phyloP scores from a whole-genome alignment of 2,888 invertebrate species.

The Nymphalis urticae region DNA sequence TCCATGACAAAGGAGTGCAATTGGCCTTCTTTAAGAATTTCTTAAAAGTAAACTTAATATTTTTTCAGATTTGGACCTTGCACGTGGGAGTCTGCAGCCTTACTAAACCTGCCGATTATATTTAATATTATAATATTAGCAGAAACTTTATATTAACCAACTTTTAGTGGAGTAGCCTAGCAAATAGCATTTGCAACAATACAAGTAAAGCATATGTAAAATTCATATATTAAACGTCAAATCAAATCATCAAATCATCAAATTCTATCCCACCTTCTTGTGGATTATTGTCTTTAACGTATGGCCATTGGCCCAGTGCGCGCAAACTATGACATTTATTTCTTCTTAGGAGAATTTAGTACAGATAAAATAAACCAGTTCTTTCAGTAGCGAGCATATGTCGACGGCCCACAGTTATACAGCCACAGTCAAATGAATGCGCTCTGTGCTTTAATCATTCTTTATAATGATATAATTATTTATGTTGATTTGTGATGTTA shows the following conservation, averaged over 20 bases:
- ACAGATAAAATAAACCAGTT: constrained; percentile 32
- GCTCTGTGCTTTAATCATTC: constrained; percentile 32
- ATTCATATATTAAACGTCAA: not conserved
- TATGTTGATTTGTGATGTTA: constrained; percentile 34
- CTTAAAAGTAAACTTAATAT: too few relatives aligned
- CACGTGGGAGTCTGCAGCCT: too few relatives aligned
- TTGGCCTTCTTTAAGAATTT: too few relatives aligned
- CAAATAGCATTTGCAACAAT: too few relatives aligned
- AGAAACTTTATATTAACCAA: too few relatives aligned
- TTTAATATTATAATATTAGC: too few relatives aligned
- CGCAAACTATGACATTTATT: constrained; percentile 34
- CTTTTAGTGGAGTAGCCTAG: too few relatives aligned
- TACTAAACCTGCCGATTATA: too few relatives aligned
- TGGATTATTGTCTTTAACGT: constrained; percentile 19
- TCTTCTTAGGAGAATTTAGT: constrained; percentile 33
- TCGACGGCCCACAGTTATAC: constrained; percentile 30
- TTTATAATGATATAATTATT: constrained; percentile 35
- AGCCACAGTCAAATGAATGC: constrained; percentile 17
- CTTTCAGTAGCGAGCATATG: constrained; percentile 32
- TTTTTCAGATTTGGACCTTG: too few relatives aligned
- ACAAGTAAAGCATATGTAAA: not conserved
- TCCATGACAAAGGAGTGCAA: too few relatives aligned
- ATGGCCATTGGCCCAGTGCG: constrained; percentile 24
- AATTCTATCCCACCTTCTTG: constrained; percentile 11
- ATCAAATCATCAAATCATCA: not conserved